These are phyloP conservation scores for Euproctis similis DNA, from an alignment of 2,888 invertebrate genomes.

Conservation along the genomic window DNA sequence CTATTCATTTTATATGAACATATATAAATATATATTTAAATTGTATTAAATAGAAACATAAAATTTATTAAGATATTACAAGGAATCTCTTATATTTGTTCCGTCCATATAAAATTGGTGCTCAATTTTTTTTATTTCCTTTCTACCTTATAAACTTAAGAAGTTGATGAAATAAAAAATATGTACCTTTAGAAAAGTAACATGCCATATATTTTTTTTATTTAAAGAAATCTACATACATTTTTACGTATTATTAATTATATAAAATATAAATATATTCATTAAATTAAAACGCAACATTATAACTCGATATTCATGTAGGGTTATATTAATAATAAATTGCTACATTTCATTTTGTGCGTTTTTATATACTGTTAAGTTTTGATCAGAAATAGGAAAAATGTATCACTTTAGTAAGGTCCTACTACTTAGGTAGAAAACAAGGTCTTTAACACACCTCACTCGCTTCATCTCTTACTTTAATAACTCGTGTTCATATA, in stretches of 20 bases:
- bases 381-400: not conserved
- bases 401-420: too few species aligned
- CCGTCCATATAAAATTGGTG: conserved; percentile 29
- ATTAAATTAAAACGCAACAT: conserved; percentile 25
- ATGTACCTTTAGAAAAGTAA: conserved; percentile 58
- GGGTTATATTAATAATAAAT: conserved; percentile 38
- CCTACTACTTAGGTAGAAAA: too few species aligned
- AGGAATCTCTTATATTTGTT: too few species aligned
- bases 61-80: too few species aligned
- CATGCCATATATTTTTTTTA: conserved; percentile 74
- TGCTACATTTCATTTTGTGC: conserved; percentile 54
- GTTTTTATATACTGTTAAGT: conserved; percentile 25
- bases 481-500: too few species aligned
- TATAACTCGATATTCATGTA: conserved; percentile 26
- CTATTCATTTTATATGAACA: too few species aligned
- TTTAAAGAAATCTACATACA: conserved; percentile 51
- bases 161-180: conserved; percentile 33
- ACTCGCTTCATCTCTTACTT: too few species aligned
- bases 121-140: conserved; percentile 29
- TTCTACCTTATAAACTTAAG: too few species aligned
- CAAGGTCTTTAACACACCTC: too few species aligned
- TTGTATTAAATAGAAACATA: too few species aligned
- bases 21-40: too few species aligned
- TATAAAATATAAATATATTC: conserved; percentile 38
- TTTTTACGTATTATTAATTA: conserved; percentile 51